Evolutionary conservation across 2,888 invertebrate species (phyloP).

Genomic region (Boloria selene): DNA sequence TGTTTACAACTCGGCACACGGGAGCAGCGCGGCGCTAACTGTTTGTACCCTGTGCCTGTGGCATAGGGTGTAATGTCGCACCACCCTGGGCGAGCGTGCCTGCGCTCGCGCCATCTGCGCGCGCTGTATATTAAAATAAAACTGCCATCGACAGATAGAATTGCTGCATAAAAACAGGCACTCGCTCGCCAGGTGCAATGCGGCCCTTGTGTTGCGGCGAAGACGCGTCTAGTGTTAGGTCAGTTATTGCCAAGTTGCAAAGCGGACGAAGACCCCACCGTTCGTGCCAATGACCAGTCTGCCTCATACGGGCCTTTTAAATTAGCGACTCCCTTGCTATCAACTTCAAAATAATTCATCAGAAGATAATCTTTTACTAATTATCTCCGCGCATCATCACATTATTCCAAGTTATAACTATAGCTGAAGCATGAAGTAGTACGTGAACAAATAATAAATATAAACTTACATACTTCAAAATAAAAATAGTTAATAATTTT

Average conservation of each 20-base stretch:
- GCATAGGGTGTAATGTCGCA: conserved; percentile 64
- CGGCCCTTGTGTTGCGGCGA: conserved; percentile 51
- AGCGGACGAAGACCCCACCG: conserved; percentile 54
- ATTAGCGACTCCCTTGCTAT: conserved; percentile 36
- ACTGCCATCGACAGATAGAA: conserved; percentile 67
- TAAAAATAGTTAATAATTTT: not conserved
- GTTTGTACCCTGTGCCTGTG: conserved; percentile 63
- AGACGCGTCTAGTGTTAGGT: conserved; percentile 71
- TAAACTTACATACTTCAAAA: too few relatives aligned
- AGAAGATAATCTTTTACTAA: too few relatives aligned
- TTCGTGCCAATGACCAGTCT: conserved; percentile 64
- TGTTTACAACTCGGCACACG: conserved; percentile 74
- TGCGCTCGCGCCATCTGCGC: conserved; percentile 77
- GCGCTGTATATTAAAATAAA: conserved; percentile 75
- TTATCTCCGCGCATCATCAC: too few relatives aligned
- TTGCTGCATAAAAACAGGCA: conserved; percentile 61
- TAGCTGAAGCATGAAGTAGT: too few relatives aligned
- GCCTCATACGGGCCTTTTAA: conserved; percentile 58
- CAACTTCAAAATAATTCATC: too few relatives aligned
- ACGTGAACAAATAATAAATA: too few relatives aligned
- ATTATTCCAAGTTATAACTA: too few relatives aligned
- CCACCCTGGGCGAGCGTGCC: conserved; percentile 36
- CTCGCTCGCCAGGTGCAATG: conserved; percentile 68
- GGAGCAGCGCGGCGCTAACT: conserved; percentile 52
- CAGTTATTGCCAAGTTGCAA: conserved; percentile 63